Conservation (phyloP, 2,113 vertebrate genomes). For the Vireo altiloquus region DNA sequence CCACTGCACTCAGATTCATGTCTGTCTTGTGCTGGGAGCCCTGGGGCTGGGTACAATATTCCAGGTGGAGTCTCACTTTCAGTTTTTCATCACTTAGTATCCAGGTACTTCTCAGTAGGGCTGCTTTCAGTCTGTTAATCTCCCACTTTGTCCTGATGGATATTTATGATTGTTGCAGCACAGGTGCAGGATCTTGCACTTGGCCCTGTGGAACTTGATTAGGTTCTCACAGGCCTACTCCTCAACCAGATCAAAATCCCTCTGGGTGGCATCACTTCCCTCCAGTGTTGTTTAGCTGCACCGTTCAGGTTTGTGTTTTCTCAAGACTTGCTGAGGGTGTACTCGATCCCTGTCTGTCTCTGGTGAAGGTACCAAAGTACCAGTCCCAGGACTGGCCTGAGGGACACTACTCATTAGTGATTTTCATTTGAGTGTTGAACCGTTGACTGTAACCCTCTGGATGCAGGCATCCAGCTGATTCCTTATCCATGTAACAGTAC, state of each 20-base stretch:
- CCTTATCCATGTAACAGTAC: not conserved
- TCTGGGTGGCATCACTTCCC: not conserved
- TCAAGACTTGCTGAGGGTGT: not conserved
- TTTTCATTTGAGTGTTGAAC: not conserved
- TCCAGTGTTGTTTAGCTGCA: not conserved
- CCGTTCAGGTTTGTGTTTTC: not conserved
- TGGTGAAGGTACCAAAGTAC: not conserved
- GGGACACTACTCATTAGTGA: not conserved
- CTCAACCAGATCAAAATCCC: fast-evolving
- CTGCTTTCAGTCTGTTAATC: not conserved
- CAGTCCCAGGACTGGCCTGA: not conserved
- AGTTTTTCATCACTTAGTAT: not conserved
- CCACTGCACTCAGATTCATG: fast-evolving
- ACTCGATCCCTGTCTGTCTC: not conserved
- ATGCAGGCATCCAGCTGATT: not conserved
- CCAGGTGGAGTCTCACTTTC: not conserved
- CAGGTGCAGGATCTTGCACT: not conserved
- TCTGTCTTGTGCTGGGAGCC: not conserved
- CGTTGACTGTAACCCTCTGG: not conserved
- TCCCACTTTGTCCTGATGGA: not conserved
- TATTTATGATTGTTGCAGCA: not conserved
- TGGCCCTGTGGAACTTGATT: not conserved
- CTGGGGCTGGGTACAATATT: not conserved
- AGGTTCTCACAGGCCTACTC: fast-evolving
- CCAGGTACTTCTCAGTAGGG: not conserved